Evolutionary conservation across 1,140 invertebrate species (phyloP).

Genomic region (Achatina immaculata): DNA sequence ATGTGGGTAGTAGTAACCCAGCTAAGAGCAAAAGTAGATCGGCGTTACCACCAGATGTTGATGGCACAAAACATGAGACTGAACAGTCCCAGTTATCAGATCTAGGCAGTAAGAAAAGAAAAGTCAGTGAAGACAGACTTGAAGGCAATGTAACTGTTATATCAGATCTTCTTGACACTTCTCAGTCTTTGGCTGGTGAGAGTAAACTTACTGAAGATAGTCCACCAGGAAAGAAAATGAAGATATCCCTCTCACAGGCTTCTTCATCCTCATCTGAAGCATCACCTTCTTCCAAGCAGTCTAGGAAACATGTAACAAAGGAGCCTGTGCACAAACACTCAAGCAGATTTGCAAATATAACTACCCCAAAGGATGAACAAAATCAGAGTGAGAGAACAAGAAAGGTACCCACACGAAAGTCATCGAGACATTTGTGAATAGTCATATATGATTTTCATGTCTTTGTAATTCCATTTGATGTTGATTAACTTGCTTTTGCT

Average conservation of each 20-base stretch:
- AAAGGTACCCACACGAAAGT: neutral
- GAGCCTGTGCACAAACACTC: neutral
- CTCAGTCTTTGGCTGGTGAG: neutral
- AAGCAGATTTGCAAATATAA: neutral
- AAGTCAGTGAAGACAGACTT: too few relatives aligned
- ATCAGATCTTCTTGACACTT: too few relatives aligned
- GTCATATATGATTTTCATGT: neutral
- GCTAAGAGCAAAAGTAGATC: neutral
- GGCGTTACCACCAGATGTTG: neutral
- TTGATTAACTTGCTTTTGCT: too few relatives aligned
- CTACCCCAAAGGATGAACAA: neutral
- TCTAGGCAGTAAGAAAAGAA: too few relatives aligned
- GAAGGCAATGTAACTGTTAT: too few relatives aligned
- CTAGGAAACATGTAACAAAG: neutral
- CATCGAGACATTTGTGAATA: neutral
- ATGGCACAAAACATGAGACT: too few relatives aligned
- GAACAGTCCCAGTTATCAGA: neutral
- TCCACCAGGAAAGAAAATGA: neutral
- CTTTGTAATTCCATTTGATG: neutral
- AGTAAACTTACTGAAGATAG: neutral
- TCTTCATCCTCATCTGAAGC: neutral
- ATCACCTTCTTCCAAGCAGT: neutral
- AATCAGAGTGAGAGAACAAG: neutral
- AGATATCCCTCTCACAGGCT: neutral
- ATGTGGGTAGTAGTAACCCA: neutral